Base-by-base conservation (phyloP, 2,888 invertebrate genomes). In the Tolmerus cingulatus region DNA sequence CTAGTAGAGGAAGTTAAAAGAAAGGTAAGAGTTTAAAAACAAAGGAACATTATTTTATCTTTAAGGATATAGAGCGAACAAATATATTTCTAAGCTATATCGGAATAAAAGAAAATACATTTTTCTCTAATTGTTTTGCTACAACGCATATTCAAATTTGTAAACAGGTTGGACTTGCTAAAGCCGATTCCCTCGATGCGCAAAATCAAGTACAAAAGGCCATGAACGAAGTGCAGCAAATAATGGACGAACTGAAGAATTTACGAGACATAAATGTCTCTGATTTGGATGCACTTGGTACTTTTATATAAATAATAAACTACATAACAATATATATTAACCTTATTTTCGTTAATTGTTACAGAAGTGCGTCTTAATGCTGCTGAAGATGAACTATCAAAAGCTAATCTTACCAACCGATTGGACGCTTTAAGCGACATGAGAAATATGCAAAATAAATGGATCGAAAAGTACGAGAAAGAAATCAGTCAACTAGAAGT, bases 91-190 rank as follows among this genome's bases (percentile, higher is more conserved):
- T n/a, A n/a, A n/a, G n/a, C n/a, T n/a, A n/a, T n/a, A n/a, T n/a
- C n/a, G n/a, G n/a, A n/a, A n/a, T n/a, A n/a, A n/a, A 37, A 37
- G 9, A 37, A n/a, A n/a, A n/a, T n/a, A n/a, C n/a, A 40, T 7
- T 40, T 40, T 40, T 40, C 1, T 2, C 12, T 12, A 12, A 40
- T 40, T 40, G 9, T 40, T 40, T 40, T 40, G 12, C 12, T 12
- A 34, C 7, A 34, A 34, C 34, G 34, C 5, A 40, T 40, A 40
- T 40, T 40, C 1, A 9, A 40, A 0, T 19, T 66, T 66, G 23
- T 66, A 90, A 90, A 88, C 90, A 97, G 96, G 98, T 98, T 30
- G 97, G 97, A 5, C 95, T 97, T 93, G 97, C 98, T 0, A 97
- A 97, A 91, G 96, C 95, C 5, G 97, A 96, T 89, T 97, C 98